These are phyloP conservation scores for Oscheius sp. DNA, from an alignment of 2,888 invertebrate species.

Conservation along the genomic window DNA sequence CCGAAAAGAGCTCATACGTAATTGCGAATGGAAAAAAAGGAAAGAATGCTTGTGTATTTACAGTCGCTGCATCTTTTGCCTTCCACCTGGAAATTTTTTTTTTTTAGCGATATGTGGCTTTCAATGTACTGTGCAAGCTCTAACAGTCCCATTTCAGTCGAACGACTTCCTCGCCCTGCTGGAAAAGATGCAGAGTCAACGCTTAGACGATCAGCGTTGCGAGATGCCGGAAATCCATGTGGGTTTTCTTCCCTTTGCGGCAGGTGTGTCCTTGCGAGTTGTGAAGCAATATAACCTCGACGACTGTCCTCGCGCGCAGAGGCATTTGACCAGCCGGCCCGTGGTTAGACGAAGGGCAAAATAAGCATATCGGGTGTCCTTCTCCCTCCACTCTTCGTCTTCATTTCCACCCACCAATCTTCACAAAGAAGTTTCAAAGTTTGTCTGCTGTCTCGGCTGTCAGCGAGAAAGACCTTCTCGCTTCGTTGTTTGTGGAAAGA, in stretches of 20 bases:
- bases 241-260: constrained; percentile 37
- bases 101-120: no score
- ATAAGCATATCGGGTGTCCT: constrained; percentile 34
- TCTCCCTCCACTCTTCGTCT: constrained; percentile 8
- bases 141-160: constrained; percentile 68
- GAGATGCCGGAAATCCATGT: constrained; percentile 81
- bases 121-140: not conserved
- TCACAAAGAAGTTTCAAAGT: not conserved
- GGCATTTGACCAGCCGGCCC: no score
- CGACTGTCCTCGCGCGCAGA: not conserved
- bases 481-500: constrained; percentile 12
- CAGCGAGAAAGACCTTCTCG: not conserved
- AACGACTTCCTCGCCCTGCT: constrained; percentile 90
- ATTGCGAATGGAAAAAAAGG: no score
- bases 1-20: no score
- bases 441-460: constrained; percentile 29
- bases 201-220: constrained; percentile 96
- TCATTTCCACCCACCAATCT: not conserved
- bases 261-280: constrained; percentile 23
- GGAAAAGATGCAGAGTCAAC: constrained; percentile 91
- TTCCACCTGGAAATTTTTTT: no score
- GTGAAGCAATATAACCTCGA: not conserved
- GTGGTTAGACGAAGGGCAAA: constrained; percentile 14
- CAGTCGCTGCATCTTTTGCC: not conserved
- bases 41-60: not conserved